Base-by-base conservation (phyloP, 2,888 invertebrate species). In the Nymphalis urticae region DNA sequence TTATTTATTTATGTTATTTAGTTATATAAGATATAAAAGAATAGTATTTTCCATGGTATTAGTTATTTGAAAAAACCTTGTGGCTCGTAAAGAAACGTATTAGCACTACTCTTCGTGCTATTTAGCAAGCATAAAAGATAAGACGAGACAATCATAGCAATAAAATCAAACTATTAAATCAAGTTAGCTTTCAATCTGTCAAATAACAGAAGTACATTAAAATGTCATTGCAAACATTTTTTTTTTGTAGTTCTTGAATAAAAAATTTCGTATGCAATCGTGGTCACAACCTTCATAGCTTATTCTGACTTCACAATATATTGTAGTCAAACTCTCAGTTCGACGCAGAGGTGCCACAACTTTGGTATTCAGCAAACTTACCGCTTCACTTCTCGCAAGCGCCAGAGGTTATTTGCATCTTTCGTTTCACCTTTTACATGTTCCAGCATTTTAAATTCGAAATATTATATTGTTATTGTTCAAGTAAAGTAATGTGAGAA, bases 311-410 rank as follows among this genome's bases (percentile, higher is more conserved):
- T 56, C 36, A 62, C 54, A 62, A 62, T 66, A 56, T 54, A 62
- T 56, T 66, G 62, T 54, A 66, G 66, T 42, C 58, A 36, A 36
- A 56, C 32, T 36, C 54, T 56, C 54, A n/a, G 58, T n/a, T 42
- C 36, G 56, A 50, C 51, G 60, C 66, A 66, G 60, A 60, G 60
- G 66, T 65, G 59, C 64, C 58, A 50, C 66, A 66, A 66, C 60
- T 66, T 66, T 66, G 60, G 60, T 60, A 66, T 66, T 66, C 66
- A 66, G 60, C 47, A 60, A 66, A 66, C 60, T 66, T 60, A 50
- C 66, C 60, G 66, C 60, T 58, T 59, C 66, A 61, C 66, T 50
- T 61, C 50, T 50, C 42, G 2, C 53, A 24, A 66, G 36, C 47
- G 60, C 66, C 50, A 50, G 60, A 42, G 60, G 66, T 59, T 60